Percentiles rank a stretch among this genome's conserved stretches.
Evolutionary conservation across 2,888 invertebrate species (phyloP).

Genomic region (Drymonia ruficornis): DNA sequence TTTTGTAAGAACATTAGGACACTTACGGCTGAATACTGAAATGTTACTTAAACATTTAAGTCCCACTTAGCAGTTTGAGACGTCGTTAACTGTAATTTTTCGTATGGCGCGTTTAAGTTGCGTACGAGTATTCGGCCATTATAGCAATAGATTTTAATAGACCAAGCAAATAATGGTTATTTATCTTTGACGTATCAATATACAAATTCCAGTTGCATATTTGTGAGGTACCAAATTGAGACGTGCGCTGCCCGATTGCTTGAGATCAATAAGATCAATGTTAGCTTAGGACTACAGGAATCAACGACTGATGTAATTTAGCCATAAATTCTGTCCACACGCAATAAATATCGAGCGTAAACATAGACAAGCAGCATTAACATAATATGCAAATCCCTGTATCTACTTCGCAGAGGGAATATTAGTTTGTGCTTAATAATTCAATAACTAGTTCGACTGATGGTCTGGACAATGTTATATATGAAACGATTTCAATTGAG

Average conservation of each 20-base stretch:
- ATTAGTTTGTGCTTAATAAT: background rate
- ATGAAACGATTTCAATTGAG: too few relatives aligned
- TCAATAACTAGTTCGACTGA: background rate
- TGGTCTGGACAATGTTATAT: background rate
- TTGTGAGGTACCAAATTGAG: background rate
- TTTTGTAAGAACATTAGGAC: too few relatives aligned
- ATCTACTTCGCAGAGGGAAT: background rate
- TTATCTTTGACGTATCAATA: too few relatives aligned
- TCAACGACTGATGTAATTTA: background rate
- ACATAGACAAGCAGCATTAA: background rate
- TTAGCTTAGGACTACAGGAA: background rate
- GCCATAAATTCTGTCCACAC: conserved; percentile 2
- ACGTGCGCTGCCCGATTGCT: background rate
- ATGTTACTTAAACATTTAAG: too few relatives aligned
- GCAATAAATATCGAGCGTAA: background rate
- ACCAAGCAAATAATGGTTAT: too few relatives aligned
- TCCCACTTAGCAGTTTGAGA: too few relatives aligned
- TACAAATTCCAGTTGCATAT: background rate
- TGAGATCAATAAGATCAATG: background rate
- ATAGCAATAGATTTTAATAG: too few relatives aligned
- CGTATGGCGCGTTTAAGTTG: too few relatives aligned
- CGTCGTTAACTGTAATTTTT: too few relatives aligned
- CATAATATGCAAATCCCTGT: background rate
- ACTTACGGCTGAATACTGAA: too few relatives aligned
- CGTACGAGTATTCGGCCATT: too few relatives aligned